Percentiles rank a stretch among this genome's conserved stretches.
phyloP scores from a whole-genome alignment of 2,888 invertebrate species.

The Chymomyza amoena region DNA sequence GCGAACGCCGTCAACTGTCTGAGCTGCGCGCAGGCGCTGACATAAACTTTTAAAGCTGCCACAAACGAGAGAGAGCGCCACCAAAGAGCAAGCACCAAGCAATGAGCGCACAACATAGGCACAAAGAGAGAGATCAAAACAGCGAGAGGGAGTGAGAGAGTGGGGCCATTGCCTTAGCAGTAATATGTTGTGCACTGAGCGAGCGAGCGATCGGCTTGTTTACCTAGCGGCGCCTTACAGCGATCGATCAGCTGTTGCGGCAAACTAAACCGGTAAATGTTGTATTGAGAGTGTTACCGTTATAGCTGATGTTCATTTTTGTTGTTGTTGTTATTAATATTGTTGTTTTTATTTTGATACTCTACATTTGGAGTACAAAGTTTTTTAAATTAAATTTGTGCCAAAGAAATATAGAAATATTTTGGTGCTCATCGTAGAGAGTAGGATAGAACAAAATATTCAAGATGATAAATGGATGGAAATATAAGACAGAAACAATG shows the following conservation, averaged over 20 bases:
- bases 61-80: conserved; percentile 17
- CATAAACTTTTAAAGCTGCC: conserved; percentile 52
- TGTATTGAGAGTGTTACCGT: conserved; percentile 22
- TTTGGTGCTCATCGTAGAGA: too few species aligned
- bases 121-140: conserved; percentile 7
- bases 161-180: not conserved
- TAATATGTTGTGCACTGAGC: not conserved
- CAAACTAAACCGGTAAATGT: conserved; percentile 44
- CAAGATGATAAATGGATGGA: too few species aligned
- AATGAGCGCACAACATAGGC: not conserved
- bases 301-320: too few species aligned
- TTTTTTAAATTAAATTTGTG: too few species aligned
- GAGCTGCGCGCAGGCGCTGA: conserved; percentile 56
- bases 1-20: conserved; percentile 69
- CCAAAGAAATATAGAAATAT: too few species aligned
- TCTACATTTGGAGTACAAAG: too few species aligned
- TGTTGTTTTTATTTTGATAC: not conserved
- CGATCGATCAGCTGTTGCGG: conserved; percentile 13
- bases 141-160: not conserved
- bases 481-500: too few species aligned
- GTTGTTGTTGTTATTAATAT: not conserved
- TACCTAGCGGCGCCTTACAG: not conserved
- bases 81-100: not conserved
- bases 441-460: not conserved
- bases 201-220: too few species aligned